Evolutionary conservation across 2,888 invertebrate genomes (phyloP), one percentile per base, ranked within the genome.

Genomic region (Hirtodrosophila histrioides): DNA sequence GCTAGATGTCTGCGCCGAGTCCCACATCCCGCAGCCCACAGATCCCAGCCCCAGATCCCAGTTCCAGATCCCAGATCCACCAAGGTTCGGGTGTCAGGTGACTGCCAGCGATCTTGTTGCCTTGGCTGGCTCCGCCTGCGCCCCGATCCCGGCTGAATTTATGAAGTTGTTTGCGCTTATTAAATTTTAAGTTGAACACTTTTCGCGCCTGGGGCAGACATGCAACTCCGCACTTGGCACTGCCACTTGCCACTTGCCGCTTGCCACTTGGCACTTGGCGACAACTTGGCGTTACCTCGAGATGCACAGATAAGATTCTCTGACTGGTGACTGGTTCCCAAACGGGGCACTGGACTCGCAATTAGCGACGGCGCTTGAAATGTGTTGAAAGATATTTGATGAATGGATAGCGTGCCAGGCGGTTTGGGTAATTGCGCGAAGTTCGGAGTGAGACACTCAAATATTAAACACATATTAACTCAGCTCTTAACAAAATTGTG

Each of bases 161-260:
- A 84, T 84, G 84, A 86, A 86, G 84, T 86, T 84, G 83, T 86
- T 78, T 67, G 81, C 78, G 78, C 75, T 86, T 83, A 83, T 83
- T 83, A 86, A 86, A 86, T 86, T 83, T 83, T 83, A 73, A 86
- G 61, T 77, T 85, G 79, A 50, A 70, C 78, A 78, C 50, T 78
- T 78, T 69, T 71, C 67, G 61, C 70, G 73, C 69, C 75, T 65
- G 35, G 27, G 43, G 41, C 63, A 58, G 46, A 67, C 80, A 81
- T 84, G 81, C 81, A 84, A 84, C 73, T 61, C 67, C 49, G 58
- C 66, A 58, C 64, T 51, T 62, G 63, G 50, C 53, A 53, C 61
- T 50, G 50, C 50, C 56, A 45, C 51, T 17, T 17, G 17, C 17
- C 17, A 2, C 17, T 17, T 17, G 17, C 17, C 17, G 17, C 17